Percentiles rank a stretch among this genome's conserved stretches.
Evolutionary conservation across 2,888 invertebrate species (phyloP).

Genomic region (Diarsia brunnea): DNA sequence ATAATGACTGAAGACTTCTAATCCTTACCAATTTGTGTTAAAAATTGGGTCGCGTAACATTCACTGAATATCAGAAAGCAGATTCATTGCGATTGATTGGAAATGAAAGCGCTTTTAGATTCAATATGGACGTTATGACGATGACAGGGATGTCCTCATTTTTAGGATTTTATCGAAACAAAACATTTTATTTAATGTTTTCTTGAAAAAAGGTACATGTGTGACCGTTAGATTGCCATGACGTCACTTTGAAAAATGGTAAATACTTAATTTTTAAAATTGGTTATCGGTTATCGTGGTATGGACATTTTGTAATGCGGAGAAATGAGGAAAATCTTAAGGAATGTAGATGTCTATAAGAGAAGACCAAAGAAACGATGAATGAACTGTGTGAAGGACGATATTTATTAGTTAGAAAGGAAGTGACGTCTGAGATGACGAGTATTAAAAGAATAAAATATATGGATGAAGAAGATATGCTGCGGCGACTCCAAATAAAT

Average conservation of each 20-base stretch:
- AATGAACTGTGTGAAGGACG: too few relatives aligned
- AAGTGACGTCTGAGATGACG: too few relatives aligned
- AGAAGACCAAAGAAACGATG: too few relatives aligned
- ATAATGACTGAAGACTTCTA: constrained; percentile 13
- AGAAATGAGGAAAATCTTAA: too few relatives aligned
- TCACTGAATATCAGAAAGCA: constrained; percentile 67
- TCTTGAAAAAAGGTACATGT: not conserved
- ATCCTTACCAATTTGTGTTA: constrained; percentile 72
- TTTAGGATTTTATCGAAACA: constrained; percentile 37
- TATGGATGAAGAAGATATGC: too few relatives aligned
- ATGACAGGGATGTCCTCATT: constrained; percentile 54
- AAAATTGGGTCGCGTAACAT: constrained; percentile 73
- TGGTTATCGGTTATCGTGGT: too few relatives aligned
- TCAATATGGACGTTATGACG: constrained; percentile 62
- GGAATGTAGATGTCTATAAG: too few relatives aligned
- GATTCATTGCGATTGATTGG: constrained; percentile 74
- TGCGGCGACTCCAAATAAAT: too few relatives aligned
- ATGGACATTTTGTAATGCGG: too few relatives aligned
- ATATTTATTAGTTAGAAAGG: too few relatives aligned
- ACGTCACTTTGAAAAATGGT: not conserved
- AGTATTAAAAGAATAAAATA: too few relatives aligned
- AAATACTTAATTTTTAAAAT: too few relatives aligned
- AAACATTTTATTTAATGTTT: not conserved
- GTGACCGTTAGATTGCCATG: not conserved
- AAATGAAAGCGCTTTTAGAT: constrained; percentile 77